phyloP scores from a whole-genome alignment of 2,797 vertebrate species.

The Cheirogaleus major region DNA sequence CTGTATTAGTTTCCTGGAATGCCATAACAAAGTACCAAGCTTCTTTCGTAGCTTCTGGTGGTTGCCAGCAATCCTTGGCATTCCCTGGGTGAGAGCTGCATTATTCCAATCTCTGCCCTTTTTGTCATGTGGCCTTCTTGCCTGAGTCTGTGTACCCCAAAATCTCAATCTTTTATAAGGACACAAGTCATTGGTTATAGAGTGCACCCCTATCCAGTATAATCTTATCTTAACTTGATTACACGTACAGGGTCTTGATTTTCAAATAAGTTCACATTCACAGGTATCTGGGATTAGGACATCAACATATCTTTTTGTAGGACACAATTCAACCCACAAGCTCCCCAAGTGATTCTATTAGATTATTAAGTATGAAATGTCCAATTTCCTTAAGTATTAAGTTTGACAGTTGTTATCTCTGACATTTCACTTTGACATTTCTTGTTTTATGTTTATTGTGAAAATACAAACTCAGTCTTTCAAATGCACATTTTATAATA shows the following conservation, averaged over 20 bases:
- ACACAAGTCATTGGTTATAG: background rate
- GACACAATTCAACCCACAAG: background rate
- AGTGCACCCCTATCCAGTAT: background rate
- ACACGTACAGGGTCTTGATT: background rate
- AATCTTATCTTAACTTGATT: background rate
- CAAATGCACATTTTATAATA: too few species aligned
- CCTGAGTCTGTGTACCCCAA: background rate
- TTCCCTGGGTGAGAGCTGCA: too few species aligned
- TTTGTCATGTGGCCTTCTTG: background rate
- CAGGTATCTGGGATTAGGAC: background rate
- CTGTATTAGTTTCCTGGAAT: too few species aligned
- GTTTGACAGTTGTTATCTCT: too few species aligned
- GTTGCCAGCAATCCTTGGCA: background rate
- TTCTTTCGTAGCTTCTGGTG: background rate
- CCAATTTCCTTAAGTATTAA: too few species aligned
- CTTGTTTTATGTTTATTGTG: too few species aligned
- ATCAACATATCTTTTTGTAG: background rate
- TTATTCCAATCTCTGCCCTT: background rate
- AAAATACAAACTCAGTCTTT: too few species aligned
- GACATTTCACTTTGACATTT: too few species aligned
- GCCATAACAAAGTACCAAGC: too few species aligned
- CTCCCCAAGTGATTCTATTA: background rate
- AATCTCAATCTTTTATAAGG: background rate
- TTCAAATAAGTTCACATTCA: background rate
- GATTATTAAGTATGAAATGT: too few species aligned